phyloP scores from a whole-genome alignment of 2,113 vertebrate species.

The Silurus meridionalis region DNA sequence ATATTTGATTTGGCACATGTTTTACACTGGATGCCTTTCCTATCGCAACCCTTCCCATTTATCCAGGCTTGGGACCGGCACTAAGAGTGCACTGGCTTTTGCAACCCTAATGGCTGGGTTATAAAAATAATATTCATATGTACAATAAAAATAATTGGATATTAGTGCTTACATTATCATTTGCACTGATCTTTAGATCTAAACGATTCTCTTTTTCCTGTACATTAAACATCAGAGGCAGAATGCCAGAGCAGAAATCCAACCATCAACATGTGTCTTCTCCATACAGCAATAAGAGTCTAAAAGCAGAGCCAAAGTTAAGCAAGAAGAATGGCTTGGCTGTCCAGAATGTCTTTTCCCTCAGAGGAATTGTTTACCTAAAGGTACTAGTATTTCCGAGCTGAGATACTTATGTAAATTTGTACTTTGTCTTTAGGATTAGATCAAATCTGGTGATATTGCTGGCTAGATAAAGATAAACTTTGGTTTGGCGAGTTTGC shows the following conservation, averaged over 20 bases:
- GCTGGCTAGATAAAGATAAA: constrained; percentile 19
- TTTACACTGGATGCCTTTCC: too few relatives aligned
- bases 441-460: constrained; percentile 21
- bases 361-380: background rate
- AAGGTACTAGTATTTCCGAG: constrained; percentile 33
- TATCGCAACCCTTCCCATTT: too few relatives aligned
- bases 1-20: too few relatives aligned
- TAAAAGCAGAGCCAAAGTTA: constrained; percentile 1
- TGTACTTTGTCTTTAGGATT: constrained; percentile 20
- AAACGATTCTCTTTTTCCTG: background rate
- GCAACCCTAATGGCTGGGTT: background rate
- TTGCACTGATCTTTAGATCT: background rate
- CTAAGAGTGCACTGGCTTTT: too few relatives aligned
- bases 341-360: background rate
- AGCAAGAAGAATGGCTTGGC: background rate
- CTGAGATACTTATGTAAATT: constrained; percentile 14
- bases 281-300: background rate
- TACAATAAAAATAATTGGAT: background rate
- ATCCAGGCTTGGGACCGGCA: too few relatives aligned
- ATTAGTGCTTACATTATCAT: background rate
- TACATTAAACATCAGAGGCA: background rate
- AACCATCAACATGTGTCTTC: background rate
- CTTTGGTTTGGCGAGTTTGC: constrained; percentile 27
- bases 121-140: background rate
- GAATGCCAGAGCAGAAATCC: constrained; percentile 13